These are phyloP conservation scores for Noctua janthe DNA, from an alignment of 2,888 invertebrate genomes.

Conservation along the genomic window DNA sequence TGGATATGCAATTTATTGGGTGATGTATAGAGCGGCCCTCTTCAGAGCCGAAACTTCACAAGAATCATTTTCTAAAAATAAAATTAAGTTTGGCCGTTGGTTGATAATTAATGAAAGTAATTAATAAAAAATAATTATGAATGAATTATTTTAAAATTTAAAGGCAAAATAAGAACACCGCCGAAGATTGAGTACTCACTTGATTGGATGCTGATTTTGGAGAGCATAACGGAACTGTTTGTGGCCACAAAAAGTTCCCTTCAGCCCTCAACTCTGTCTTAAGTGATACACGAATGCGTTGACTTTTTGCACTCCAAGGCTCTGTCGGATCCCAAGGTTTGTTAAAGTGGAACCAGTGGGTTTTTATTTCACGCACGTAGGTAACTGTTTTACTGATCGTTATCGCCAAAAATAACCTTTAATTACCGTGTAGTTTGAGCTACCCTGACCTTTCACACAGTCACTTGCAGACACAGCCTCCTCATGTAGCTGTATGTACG, in stretches of 20 bases:
- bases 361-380: slow-evolving; percentile 87
- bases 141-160: neutral
- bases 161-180: slow-evolving; percentile 8
- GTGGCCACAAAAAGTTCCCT: slow-evolving; percentile 61
- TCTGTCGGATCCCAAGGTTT: slow-evolving; percentile 80
- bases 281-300: slow-evolving; percentile 76
- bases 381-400: slow-evolving; percentile 89
- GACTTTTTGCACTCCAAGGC: slow-evolving; percentile 84
- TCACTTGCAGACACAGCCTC: slow-evolving; percentile 79
- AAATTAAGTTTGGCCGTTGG: neutral
- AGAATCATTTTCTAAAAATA: slow-evolving; percentile 34
- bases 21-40: slow-evolving; percentile 73
- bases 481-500: slow-evolving; percentile 75
- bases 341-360: slow-evolving; percentile 80
- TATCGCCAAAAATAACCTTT: slow-evolving; percentile 90
- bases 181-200: slow-evolving; percentile 12
- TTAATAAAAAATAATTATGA: no score
- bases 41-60: slow-evolving; percentile 72
- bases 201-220: slow-evolving; percentile 41
- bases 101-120: neutral
- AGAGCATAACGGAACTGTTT: slow-evolving; percentile 46
- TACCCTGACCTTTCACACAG: slow-evolving; percentile 88
- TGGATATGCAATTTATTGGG: slow-evolving; percentile 79
- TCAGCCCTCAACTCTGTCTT: slow-evolving; percentile 67
- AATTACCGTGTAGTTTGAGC: slow-evolving; percentile 89